Percentiles rank a stretch among this genome's conserved stretches.
Evolutionary conservation across 2,888 invertebrate species (phyloP).

Genomic region (Nesidiocoris tenuis): DNA sequence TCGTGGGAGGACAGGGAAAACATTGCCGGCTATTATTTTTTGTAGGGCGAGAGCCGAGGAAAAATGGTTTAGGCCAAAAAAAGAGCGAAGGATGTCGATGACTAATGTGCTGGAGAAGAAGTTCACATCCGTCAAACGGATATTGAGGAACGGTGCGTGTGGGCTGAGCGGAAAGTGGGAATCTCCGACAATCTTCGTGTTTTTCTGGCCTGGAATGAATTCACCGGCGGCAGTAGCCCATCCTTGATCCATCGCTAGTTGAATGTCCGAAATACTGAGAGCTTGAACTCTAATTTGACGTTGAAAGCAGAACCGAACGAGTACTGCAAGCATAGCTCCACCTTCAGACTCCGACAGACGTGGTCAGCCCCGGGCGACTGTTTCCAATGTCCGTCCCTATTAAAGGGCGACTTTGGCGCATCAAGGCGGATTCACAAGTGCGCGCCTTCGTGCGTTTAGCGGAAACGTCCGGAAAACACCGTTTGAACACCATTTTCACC

Average conservation of each 20-base stretch:
- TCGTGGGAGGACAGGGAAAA: neutral
- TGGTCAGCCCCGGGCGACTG: neutral
- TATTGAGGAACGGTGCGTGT: neutral
- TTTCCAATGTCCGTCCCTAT: conserved; percentile 25
- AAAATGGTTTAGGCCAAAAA: neutral
- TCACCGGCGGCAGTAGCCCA: neutral
- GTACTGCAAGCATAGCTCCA: neutral
- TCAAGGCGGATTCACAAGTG: no score
- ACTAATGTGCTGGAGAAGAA: neutral
- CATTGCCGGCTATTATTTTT: neutral
- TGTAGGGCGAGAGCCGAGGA: neutral
- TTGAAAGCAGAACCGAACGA: conserved; percentile 24
- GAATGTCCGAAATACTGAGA: neutral
- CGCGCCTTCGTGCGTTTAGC: neutral
- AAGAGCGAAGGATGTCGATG: neutral
- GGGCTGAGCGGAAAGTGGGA: neutral
- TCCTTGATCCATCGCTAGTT: neutral
- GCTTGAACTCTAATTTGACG: conserved; percentile 24
- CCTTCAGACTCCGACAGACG: neutral
- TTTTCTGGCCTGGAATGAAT: neutral
- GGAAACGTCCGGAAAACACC: no score
- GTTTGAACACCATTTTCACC: no score
- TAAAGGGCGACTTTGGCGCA: neutral
- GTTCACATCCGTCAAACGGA: neutral
- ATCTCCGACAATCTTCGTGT: neutral